phyloP scores from a whole-genome alignment of 2,113 vertebrate genomes.

The Embiotoca jacksoni region DNA sequence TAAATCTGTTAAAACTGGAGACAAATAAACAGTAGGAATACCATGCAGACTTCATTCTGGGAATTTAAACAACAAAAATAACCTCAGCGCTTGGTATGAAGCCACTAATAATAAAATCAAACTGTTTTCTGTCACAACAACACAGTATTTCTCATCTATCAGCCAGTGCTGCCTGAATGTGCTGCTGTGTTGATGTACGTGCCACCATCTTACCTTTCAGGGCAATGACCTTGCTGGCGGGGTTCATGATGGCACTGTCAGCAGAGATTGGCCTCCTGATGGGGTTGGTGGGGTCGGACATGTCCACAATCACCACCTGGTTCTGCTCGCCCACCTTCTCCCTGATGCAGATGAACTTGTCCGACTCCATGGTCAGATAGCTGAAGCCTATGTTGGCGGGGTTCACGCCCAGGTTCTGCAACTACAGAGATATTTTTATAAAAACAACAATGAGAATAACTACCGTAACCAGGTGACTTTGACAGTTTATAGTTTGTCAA shows the following conservation, averaged over 20 bases:
- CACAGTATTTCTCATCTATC: slow-evolving; percentile 40
- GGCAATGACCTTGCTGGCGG: slow-evolving; percentile 93
- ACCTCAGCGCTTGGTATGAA: not conserved
- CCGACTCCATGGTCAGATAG: slow-evolving; percentile 95
- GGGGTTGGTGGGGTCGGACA: slow-evolving; percentile 88
- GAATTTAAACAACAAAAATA: slow-evolving; percentile 41
- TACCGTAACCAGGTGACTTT: not conserved
- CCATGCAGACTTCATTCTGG: slow-evolving; percentile 40
- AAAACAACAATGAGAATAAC: not conserved
- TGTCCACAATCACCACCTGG: slow-evolving; percentile 92
- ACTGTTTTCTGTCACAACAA: slow-evolving; percentile 25
- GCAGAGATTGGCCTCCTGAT: slow-evolving; percentile 93
- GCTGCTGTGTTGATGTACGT: not conserved
- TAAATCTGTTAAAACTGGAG: slow-evolving; percentile 43
- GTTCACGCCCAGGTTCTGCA: slow-evolving; percentile 94
- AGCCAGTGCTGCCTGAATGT: slow-evolving; percentile 4
- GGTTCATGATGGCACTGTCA: slow-evolving; percentile 95
- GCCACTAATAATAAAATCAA: slow-evolving; percentile 29
- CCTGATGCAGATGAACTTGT: slow-evolving; percentile 94
- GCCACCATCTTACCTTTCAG: slow-evolving; percentile 88
- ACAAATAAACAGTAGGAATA: slow-evolving; percentile 37
- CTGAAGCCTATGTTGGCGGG: slow-evolving; percentile 93
- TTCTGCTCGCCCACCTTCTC: slow-evolving; percentile 94
- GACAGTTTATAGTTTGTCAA: no score
- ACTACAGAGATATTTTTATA: slow-evolving; percentile 72